phyloP scores from a whole-genome alignment of 2,113 vertebrate species.

The Callipepla squamata region DNA sequence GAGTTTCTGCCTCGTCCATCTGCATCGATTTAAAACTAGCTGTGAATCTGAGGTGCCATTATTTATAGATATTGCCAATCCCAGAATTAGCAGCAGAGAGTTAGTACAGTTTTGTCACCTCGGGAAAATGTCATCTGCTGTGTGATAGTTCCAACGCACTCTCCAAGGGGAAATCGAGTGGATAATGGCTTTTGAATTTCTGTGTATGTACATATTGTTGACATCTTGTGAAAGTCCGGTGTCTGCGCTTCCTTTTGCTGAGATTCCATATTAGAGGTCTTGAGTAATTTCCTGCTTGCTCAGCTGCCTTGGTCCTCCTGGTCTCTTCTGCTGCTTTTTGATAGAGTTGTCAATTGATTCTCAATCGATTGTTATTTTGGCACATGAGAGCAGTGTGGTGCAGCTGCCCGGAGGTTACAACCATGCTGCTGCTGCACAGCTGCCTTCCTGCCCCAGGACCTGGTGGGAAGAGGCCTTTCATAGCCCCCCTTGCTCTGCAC shows the following conservation, averaged over 20 bases:
- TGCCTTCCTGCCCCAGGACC: background rate
- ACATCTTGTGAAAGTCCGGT: background rate
- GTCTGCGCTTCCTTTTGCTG: constrained; percentile 7
- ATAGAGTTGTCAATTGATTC: background rate
- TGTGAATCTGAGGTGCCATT: constrained; percentile 4
- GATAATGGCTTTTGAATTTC: background rate
- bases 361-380: background rate
- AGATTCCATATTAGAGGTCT: background rate
- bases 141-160: background rate
- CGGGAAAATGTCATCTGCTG: background rate
- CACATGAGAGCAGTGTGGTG: background rate
- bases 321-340: constrained; percentile 15
- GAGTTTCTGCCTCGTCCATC: constrained; percentile 44
- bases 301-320: background rate
- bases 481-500: fast-evolving
- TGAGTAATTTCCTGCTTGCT: constrained; percentile 47
- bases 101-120: background rate
- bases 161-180: background rate
- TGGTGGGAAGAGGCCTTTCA: fast-evolving
- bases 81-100: constrained; percentile 16
- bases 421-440: background rate
- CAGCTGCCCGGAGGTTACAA: background rate
- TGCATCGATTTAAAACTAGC: constrained; percentile 53
- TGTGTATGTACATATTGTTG: background rate
- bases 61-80: constrained; percentile 58